A percentile compares a stretch with the other conserved stretches of the same genome.
phyloP scores from a whole-genome alignment of 2,888 invertebrate genomes.

The Dusona sp. region DNA sequence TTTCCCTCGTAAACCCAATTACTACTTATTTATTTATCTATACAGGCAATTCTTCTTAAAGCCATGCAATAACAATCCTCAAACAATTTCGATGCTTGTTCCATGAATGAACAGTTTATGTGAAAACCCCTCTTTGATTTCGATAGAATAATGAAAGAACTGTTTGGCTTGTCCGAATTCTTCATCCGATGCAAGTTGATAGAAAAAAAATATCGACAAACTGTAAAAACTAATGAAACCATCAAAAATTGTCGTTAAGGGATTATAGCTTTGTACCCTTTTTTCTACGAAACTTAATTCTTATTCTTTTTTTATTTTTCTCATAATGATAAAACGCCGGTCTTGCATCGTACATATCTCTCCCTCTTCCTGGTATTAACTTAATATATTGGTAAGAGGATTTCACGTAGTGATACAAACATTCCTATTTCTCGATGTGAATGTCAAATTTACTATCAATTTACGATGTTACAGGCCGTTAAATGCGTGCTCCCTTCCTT shows the following conservation, averaged over 20 bases:
- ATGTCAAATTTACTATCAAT: conserved; percentile 83
- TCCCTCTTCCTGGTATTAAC: background rate
- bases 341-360: background rate
- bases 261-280: conserved; percentile 33
- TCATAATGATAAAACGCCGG: conserved; percentile 8
- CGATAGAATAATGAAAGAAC: background rate
- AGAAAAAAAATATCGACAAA: background rate
- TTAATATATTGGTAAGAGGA: background rate
- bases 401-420: conserved; percentile 66
- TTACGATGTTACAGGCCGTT: conserved; percentile 80
- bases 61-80: background rate
- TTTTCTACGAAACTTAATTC: conserved; percentile 16
- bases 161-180: background rate
- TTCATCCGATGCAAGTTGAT: background rate
- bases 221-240: background rate
- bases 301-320: conserved; percentile 6
- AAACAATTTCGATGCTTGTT: background rate
- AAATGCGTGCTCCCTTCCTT: conserved; percentile 75
- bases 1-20: conserved; percentile 36
- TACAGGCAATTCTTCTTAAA: background rate
- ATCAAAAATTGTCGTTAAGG: conserved; percentile 41
- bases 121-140: background rate
- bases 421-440: conserved; percentile 79
- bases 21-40: conserved; percentile 7
- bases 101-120: background rate